These are phyloP conservation scores for Climacteris rufus DNA, from an alignment of 2,113 vertebrate genomes.

Conservation along the genomic window DNA sequence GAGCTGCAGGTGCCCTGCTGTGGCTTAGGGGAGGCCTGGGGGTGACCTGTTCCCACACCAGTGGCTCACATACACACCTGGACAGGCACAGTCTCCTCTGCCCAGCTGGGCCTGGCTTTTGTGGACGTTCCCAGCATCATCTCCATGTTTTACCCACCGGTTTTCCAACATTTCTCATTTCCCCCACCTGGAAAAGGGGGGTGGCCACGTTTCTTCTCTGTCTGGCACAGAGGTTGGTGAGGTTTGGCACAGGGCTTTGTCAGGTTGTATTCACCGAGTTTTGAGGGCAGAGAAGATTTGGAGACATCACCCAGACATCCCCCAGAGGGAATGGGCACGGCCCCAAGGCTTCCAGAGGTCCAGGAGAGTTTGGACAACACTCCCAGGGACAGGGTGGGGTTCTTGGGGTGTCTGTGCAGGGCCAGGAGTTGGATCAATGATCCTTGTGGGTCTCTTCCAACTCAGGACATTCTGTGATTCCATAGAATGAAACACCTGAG, in stretches of 20 bases:
- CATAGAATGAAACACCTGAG: background rate
- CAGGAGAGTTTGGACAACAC: fast-evolving
- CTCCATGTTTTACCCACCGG: background rate
- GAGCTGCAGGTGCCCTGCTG: background rate
- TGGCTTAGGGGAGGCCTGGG: too few relatives aligned
- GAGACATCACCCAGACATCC: background rate
- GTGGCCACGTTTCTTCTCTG: background rate
- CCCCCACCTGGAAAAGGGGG: background rate
- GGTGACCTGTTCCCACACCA: too few relatives aligned
- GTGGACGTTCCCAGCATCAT: background rate
- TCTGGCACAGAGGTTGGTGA: background rate
- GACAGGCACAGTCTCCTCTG: too few relatives aligned
- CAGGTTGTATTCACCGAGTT: too few relatives aligned
- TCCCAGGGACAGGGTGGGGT: fast-evolving
- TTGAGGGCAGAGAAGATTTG: background rate
- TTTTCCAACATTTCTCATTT: background rate
- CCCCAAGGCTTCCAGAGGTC: background rate
- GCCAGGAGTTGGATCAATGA: fast-evolving
- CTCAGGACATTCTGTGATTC: background rate
- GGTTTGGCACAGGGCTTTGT: background rate
- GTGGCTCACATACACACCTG: too few relatives aligned
- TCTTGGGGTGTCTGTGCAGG: background rate
- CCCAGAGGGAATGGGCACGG: background rate
- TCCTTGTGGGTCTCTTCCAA: background rate
- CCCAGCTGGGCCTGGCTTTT: too few relatives aligned